phyloP scores from a whole-genome alignment of 2,888 invertebrate species.

The Caradrina clavipalpis region DNA sequence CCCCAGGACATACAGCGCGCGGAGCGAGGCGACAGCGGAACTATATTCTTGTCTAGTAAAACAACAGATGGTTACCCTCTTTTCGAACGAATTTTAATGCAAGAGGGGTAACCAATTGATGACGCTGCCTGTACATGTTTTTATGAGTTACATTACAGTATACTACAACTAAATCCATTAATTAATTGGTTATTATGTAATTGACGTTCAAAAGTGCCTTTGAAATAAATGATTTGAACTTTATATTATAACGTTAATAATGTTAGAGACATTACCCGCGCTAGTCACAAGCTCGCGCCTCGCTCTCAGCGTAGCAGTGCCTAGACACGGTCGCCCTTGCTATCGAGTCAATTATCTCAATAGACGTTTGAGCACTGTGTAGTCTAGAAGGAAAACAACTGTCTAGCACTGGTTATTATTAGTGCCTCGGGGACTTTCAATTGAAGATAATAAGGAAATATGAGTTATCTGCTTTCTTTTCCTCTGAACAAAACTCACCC shows the following conservation, averaged over 20 bases:
- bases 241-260: no score
- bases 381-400: conserved; percentile 22
- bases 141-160: no score
- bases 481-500: conserved; percentile 32
- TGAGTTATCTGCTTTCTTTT: not conserved
- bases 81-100: no score
- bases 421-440: not conserved
- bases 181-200: no score
- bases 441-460: conserved; percentile 12
- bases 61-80: no score
- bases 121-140: no score
- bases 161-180: no score
- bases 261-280: no score
- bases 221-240: no score
- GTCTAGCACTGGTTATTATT: conserved; percentile 22
- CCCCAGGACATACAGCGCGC: not conserved
- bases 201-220: no score
- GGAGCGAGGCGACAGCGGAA: not conserved
- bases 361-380: conserved; percentile 21
- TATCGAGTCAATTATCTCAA: conserved; percentile 45
- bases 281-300: not conserved
- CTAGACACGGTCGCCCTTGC: not conserved
- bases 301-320: not conserved
- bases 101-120: no score
- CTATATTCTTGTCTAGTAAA: not conserved